Evolutionary conservation across 2,113 vertebrate species (phyloP).

Genomic region (Cheilinus undulatus): DNA sequence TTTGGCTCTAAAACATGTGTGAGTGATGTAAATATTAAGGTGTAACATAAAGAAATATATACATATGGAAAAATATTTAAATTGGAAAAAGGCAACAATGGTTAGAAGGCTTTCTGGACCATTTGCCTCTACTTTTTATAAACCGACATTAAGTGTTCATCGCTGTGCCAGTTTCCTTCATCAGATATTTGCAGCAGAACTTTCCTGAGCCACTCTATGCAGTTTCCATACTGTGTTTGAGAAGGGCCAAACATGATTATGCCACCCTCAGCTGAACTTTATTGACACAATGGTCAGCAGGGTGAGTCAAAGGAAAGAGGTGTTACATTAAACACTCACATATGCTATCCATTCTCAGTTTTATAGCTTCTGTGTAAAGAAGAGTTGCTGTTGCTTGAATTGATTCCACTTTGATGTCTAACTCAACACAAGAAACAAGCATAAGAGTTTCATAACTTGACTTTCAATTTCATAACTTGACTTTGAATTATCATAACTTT

Average conservation of each 20-base stretch:
- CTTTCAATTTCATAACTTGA: no score
- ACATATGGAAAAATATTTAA: not conserved
- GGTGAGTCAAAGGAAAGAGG: slow-evolving; percentile 1
- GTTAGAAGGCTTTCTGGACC: not conserved
- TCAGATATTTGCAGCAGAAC: slow-evolving; percentile 4
- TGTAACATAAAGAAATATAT: not conserved
- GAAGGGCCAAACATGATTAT: not conserved
- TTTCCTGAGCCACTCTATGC: slow-evolving; percentile 19
- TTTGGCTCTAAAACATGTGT: not conserved
- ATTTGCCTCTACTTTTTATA: not conserved
- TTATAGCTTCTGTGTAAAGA: slow-evolving; percentile 3
- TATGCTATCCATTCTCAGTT: not conserved
- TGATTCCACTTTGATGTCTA: not conserved
- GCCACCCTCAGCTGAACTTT: not conserved
- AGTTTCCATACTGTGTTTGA: slow-evolving; percentile 7
- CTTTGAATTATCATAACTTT: no score
- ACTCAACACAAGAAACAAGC: not conserved
- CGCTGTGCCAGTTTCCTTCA: not conserved
- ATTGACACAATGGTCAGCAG: slow-evolving; percentile 15
- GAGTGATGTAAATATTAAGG: slow-evolving; percentile 17
- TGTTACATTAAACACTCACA: slow-evolving; percentile 2
- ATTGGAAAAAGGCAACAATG: not conserved
- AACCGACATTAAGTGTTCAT: not conserved
- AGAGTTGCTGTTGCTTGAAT: not conserved
- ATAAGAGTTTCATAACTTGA: not conserved